Base-by-base conservation (phyloP, 2,797 vertebrate species). In the Ammospiza maritima region DNA sequence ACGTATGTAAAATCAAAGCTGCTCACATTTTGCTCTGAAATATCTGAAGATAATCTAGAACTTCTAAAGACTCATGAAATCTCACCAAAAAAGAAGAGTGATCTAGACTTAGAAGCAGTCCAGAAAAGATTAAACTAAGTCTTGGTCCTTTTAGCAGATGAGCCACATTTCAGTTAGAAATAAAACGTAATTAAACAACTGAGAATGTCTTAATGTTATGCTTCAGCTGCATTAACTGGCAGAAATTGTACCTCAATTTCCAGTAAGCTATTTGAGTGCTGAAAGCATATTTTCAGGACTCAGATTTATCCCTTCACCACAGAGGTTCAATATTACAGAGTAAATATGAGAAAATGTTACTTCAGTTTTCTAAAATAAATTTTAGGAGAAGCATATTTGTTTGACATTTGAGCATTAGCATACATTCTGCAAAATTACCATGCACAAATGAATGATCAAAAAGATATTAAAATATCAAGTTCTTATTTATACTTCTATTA, bases 231-330 rank as follows among this genome's bases (percentile, higher is more conserved):
- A 90, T 88, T 91, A 88, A 90, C 73, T 94, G 91, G 70, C 79
- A 93, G 53, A 94, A 90, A 72, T 36, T 76, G 51, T 60, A 70
- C 51, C 76, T 75, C 44, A 40, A 81, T 80, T 94, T 95, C 60
- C 91, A 93, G 80, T 88, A 91, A 96, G 22, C 27, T 90, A 11
- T 88, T 32, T 85, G 90, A 91, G 45, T 85, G 88, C 50, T 93
- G 85, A 91, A 95, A 94, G 71, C 76, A 75, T 83, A 90, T 90
- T 93, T 96, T 94, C 83, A 72, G 60, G 67, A 76, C 66, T 90
- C 32, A 23, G 25, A 58, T 84, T 60, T 81, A 84, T 70, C 19
- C 51, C 23, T 86, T 93, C 71, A 64, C 29, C 67, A 75, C 25
- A 67, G 48, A 90, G 13, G 18, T 72, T 82, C 62, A 53, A 64